phyloP scores from a whole-genome alignment of 2,888 invertebrate species.

The Apoderus coryli region DNA sequence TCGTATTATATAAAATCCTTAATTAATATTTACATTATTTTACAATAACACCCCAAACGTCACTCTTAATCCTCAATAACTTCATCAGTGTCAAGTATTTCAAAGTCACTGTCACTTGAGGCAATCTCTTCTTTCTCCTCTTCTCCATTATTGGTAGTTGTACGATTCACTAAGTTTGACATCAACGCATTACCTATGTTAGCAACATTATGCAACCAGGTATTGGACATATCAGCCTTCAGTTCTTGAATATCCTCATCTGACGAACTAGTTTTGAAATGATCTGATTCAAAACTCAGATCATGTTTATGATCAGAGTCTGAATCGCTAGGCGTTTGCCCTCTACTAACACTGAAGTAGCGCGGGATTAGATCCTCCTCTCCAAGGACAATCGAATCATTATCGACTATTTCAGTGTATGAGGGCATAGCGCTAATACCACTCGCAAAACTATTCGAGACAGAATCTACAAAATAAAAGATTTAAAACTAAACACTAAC shows the following conservation, averaged over 20 bases:
- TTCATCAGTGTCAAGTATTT: conserved; percentile 28
- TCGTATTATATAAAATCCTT: too few species aligned
- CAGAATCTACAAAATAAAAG: conserved; percentile 24
- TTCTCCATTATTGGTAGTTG: conserved; percentile 10
- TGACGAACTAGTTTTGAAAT: conserved; percentile 32
- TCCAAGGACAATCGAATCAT: conserved; percentile 25
- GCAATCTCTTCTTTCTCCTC: conserved; percentile 19
- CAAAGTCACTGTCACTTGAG: conserved; percentile 31
- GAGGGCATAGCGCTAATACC: conserved; percentile 31
- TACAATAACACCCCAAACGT: too few species aligned
- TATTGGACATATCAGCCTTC: too few species aligned
- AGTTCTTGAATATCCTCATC: too few species aligned
- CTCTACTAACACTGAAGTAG: conserved; percentile 17
- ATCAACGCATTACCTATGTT: too few species aligned
- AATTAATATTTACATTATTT: too few species aligned
- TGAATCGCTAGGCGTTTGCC: conserved; percentile 28
- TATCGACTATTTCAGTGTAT: conserved; percentile 28
- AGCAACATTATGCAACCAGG: too few species aligned
- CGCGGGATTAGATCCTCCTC: conserved; percentile 29
- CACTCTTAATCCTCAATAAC: conserved; percentile 9
- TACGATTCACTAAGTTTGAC: conserved; percentile 16
- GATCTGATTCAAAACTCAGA: conserved; percentile 28
- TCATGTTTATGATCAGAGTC: conserved; percentile 24
- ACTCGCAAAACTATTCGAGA: conserved; percentile 27
- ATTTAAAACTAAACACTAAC: conserved; percentile 8